Base-by-base conservation (phyloP, 2,888 invertebrate genomes). In the Perithous albicinctus region DNA sequence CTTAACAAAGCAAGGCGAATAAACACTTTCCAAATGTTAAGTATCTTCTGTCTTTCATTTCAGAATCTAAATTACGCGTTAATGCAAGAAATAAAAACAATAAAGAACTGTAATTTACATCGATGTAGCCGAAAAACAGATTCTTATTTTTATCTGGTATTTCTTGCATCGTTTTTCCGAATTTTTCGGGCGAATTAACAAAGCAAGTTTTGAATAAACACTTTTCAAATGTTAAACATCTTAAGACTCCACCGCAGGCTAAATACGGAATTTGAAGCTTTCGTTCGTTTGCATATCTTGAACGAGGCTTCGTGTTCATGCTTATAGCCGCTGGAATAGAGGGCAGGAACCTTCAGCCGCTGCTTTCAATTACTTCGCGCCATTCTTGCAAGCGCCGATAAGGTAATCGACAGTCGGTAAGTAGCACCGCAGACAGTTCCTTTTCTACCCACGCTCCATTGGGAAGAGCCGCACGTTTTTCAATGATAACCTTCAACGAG, bases 391-490 rank as follows among this genome's bases (percentile, higher is more conserved):
- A 61, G 29, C 51, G 76, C 79, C 83, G 88, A 83, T 81, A 87
- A 84, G 63, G 79, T 61, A 87, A 85, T 72, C 48, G 23, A 69
- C 88, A 29, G 80, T 76, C 84, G 86, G 75, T 76, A 85, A 86
- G 46, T 51, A 29, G 78, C 80, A 56, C 15, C 18, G 48, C 74
- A 18, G 69, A 78, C 80, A 85, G 63, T 83, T 84, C 35, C 41
- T 74, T 61, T 15, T 29, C 54, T 63, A 29, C 46, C 23, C 35
- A n/a, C 26, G 56, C n/a, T 56, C 56, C 63, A 64, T 35, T 67
- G 63, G 29, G n/a, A 3, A 51, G 20, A 23, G 41, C 32, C 32
- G 29, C 38, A 8, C n/a, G n/a, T 23, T 29, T 38, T 70, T 29
- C 0, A 5, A 15, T 43, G 38, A 78, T 74, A 79, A 77, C 73